Evolutionary conservation across 1,140 invertebrate species (phyloP).

Genomic region (Tetragnatha versicolor): DNA sequence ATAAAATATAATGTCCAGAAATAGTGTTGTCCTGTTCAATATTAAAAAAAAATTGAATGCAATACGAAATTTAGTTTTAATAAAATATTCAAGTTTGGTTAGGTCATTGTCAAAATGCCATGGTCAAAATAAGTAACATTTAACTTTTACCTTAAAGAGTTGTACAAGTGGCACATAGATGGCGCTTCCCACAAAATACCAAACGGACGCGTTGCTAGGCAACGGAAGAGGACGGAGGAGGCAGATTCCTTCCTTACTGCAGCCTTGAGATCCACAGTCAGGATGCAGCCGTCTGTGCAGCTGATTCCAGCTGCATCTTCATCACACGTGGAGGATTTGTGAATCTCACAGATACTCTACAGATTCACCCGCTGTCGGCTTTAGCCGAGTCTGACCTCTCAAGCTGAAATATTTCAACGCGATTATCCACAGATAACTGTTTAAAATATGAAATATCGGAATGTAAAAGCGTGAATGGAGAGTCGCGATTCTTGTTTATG

Average conservation of each 20-base stretch:
- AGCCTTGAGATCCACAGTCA: slow-evolving; percentile 21
- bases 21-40: background rate
- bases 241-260: slow-evolving; percentile 33
- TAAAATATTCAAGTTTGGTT: background rate
- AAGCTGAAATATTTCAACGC: no score
- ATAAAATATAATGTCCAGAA: no score
- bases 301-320: slow-evolving; percentile 4
- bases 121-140: background rate
- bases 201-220: slow-evolving; percentile 35
- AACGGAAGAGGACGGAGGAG: slow-evolving; percentile 42
- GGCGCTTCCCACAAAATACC: background rate
- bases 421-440: no score
- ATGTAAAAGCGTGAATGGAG: no score
- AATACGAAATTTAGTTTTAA: background rate
- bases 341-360: no score
- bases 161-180: no score
- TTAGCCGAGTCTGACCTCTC: no score
- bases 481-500: no score
- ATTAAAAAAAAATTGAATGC: background rate
- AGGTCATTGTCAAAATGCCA: background rate
- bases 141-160: no score
- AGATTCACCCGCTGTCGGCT: no score
- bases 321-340: background rate
- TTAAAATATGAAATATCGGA: no score
- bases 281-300: slow-evolving; percentile 27